Percentiles rank a stretch among this genome's conserved stretches.
phyloP scores from a whole-genome alignment of 2,888 invertebrate species.

The Abrostola tripartita region DNA sequence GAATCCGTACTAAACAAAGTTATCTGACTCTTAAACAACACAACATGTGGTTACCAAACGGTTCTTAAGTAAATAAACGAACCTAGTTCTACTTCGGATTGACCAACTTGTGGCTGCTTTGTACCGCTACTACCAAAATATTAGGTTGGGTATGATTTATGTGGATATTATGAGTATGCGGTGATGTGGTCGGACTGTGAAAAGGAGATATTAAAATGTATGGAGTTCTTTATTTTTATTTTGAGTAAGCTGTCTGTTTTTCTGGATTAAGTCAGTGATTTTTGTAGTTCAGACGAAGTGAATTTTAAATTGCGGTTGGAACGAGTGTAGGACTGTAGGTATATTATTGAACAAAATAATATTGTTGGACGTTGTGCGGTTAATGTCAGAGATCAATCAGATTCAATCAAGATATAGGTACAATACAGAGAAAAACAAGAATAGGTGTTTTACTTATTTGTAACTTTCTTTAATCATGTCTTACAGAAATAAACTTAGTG shows the following conservation, averaged over 20 bases:
- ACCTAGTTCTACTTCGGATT: slow-evolving; percentile 41
- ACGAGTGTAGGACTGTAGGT: too few species aligned
- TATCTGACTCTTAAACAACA: slow-evolving; percentile 54
- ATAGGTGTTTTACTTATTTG: too few species aligned
- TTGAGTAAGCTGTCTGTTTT: slow-evolving; percentile 4
- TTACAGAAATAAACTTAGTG: too few species aligned
- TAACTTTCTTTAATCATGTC: too few species aligned
- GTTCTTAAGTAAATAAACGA: slow-evolving; percentile 70
- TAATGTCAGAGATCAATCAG: too few species aligned
- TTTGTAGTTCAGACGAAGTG: too few species aligned
- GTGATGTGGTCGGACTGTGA: slow-evolving; percentile 21
- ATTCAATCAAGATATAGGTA: too few species aligned
- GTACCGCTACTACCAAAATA: slow-evolving; percentile 47
- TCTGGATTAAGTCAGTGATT: too few species aligned
- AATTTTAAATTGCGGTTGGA: too few species aligned
- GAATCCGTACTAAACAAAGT: slow-evolving; percentile 36
- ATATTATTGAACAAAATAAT: too few species aligned
- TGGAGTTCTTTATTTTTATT: slow-evolving; percentile 7
- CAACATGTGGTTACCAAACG: slow-evolving; percentile 70
- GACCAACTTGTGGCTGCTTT: slow-evolving; percentile 50
- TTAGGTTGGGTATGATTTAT: slow-evolving; percentile 45
- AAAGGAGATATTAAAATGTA: slow-evolving; percentile 31
- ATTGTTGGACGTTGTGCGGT: too few species aligned
- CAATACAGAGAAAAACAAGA: too few species aligned
- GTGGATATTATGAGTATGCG: slow-evolving; percentile 16